phyloP scores from a whole-genome alignment of 2,888 invertebrate genomes.

The Pristionchus japonicus region DNA sequence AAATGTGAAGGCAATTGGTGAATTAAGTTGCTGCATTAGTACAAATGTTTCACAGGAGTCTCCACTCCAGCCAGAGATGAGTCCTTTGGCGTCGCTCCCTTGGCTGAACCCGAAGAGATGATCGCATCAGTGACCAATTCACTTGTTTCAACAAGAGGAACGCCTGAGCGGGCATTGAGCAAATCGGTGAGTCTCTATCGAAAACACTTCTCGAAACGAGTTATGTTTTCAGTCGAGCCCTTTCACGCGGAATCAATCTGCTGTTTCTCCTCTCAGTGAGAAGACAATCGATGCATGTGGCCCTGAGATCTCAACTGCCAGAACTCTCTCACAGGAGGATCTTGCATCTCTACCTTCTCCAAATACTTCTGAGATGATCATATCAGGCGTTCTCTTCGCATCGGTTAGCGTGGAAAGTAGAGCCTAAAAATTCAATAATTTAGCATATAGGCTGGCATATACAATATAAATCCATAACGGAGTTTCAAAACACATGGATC shows the following conservation, averaged over 20 bases:
- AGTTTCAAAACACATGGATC: background rate
- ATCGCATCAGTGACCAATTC: constrained; percentile 56
- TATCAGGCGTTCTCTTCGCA: background rate
- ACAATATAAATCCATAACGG: too few species aligned
- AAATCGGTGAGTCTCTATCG: background rate
- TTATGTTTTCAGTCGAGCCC: background rate
- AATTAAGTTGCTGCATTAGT: background rate
- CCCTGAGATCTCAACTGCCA: background rate
- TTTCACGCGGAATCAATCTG: background rate
- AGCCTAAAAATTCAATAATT: too few species aligned
- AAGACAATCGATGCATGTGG: background rate
- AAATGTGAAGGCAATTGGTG: background rate
- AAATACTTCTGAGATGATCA: constrained; percentile 52
- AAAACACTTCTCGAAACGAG: background rate
- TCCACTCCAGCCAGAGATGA: background rate
- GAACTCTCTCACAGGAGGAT: background rate
- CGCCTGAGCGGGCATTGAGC: background rate
- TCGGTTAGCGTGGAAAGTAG: background rate
- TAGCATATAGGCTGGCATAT: too few species aligned
- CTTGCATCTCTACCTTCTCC: constrained; percentile 53
- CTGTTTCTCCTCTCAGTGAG: constrained; percentile 7
- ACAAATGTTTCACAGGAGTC: background rate
- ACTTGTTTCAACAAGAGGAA: constrained; percentile 43
- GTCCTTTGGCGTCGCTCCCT: constrained; percentile 59
- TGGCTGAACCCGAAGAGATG: constrained; percentile 69